Base-by-base conservation (phyloP, 2,797 vertebrate genomes). In the Myotis myotis region DNA sequence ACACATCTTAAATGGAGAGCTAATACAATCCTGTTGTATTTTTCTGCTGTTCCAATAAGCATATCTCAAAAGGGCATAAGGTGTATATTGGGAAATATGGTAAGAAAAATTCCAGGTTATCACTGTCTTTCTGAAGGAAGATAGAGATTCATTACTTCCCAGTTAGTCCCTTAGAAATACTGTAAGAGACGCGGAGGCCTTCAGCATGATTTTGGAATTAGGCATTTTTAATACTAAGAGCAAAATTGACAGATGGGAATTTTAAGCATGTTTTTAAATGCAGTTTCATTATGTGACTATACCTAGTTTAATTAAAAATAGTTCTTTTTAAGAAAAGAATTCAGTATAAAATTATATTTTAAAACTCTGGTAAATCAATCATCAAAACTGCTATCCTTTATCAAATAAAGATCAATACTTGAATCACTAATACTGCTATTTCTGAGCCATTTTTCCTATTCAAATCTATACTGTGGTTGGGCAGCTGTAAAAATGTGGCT, bases 271-370 rank as follows among this genome's bases (percentile, higher is more conserved):
- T 89, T 75, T 92, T 79, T 44, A 78, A 44, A 47, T 64, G 9
- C 19, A 88, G 4, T 80, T 94, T 76, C 12, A 16, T 89, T 84
- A 80, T 75, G 22, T 80, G 72, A 94, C 79, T 74, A 80, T 80
- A 51, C 17, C 33, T 82, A 49, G 3, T 87, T 83, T 88, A 70
- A 15, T 79, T 91, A 22, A 81, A n/a, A 74, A 71, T n/a, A 44
- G 15, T 75, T 84, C 19, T 30, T 95, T 94, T 78, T 68, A 78
- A 75, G 72, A 91, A 92, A 94, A 92, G 23, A 47, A 80, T 22
- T 51, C 22, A 30, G 12, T 95, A 49, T 49, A 85, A 79, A 92
- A 38, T 78, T 79, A 8, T 2, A 41, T 78, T 95, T 96, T 79
- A 64, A 95, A 93, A 76, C 7, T 6, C 6, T 8, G 8, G 0